Percentiles rank a stretch among this genome's conserved stretches.
These are phyloP conservation scores for Danionella cerebrum DNA, from an alignment of 2,113 vertebrate genomes.

Conservation along the genomic window DNA sequence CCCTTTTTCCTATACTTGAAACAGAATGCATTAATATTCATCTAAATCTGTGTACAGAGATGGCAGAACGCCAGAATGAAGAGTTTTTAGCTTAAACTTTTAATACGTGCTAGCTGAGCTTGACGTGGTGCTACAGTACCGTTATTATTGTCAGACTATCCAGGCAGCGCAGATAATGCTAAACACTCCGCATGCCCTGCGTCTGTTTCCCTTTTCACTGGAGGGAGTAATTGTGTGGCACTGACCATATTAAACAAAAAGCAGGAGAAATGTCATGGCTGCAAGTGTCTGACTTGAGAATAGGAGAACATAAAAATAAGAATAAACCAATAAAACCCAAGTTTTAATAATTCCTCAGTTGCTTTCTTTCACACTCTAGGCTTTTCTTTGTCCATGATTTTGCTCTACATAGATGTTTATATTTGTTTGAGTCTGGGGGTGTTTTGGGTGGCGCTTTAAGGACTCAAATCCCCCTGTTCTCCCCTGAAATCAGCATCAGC, in stretches of 20 bases:
- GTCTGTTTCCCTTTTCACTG: constrained; percentile 76
- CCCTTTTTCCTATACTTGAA: background rate
- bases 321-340: too few species aligned
- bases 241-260: constrained; percentile 72
- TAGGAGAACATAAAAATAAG: too few species aligned
- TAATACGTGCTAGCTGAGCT: constrained; percentile 56
- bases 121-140: constrained; percentile 66
- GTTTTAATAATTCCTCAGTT: background rate
- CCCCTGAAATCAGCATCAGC: constrained; percentile 75
- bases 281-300: too few species aligned
- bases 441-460: constrained; percentile 46
- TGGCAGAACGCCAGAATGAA: background rate
- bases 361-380: too few species aligned
- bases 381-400: too few species aligned
- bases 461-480: constrained; percentile 75
- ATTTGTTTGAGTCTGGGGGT: background rate
- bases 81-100: constrained; percentile 40
- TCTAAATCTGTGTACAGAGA: background rate
- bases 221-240: constrained; percentile 74
- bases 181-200: constrained; percentile 65
- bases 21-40: background rate
- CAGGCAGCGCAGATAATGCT: constrained; percentile 71
- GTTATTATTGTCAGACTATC: constrained; percentile 70
- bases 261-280: constrained; percentile 58
- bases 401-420: too few species aligned